Conservation (phyloP, 1,140 invertebrate genomes). For the Macrobrachium nipponense region DNA sequence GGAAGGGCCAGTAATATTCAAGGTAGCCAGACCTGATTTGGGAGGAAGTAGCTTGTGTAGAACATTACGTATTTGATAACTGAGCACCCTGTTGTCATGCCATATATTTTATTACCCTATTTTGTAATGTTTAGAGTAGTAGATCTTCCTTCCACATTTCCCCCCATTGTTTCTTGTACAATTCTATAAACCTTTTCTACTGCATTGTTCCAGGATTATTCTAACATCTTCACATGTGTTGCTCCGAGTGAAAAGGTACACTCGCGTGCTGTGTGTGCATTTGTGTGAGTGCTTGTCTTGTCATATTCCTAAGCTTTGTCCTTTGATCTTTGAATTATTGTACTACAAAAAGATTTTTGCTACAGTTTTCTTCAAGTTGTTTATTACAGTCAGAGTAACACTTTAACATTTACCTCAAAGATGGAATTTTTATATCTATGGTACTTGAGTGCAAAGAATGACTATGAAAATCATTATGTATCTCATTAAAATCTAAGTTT, state of each 20-base stretch:
- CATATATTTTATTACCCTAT: conserved; percentile 15
- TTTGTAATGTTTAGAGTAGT: conserved; percentile 24
- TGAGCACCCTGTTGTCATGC: background rate
- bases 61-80: too few species aligned
- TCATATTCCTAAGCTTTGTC: background rate
- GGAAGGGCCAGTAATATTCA: background rate
- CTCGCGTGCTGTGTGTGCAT: conserved; percentile 58
- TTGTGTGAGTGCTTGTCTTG: conserved; percentile 59
- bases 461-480: too few species aligned
- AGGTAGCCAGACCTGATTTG: background rate
- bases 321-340: background rate
- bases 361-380: background rate
- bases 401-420: background rate
- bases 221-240: conserved; percentile 63
- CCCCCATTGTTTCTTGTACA: conserved; percentile 48
- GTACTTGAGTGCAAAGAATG: too few species aligned
- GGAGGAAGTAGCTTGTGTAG: too few species aligned
- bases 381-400: background rate
- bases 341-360: too few species aligned
- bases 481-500: too few species aligned
- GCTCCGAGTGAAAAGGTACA: conserved; percentile 63
- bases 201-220: conserved; percentile 60
- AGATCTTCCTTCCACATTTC: background rate
- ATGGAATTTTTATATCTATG: too few species aligned
- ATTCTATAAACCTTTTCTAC: conserved; percentile 51